A percentile compares a stretch with the other conserved stretches of the same genome.
Evolutionary conservation across 2,113 vertebrate genomes (phyloP).

Genomic region (Callaeas wilsoni): DNA sequence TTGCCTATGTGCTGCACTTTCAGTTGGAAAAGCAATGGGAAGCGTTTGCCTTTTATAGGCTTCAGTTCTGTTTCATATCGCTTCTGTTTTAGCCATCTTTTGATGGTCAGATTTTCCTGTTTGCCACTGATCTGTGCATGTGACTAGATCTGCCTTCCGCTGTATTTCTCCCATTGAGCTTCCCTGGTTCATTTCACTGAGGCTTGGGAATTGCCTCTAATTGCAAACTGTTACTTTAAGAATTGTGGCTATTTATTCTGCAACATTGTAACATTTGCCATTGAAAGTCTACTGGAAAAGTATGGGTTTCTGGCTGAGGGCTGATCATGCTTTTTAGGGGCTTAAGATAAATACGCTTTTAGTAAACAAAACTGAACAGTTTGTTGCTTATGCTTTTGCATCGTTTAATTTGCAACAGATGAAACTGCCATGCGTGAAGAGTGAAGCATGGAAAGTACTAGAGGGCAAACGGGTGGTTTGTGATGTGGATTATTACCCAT

Average conservation of each 20-base stretch:
- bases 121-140: neutral
- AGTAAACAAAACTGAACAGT: slow-evolving; percentile 6
- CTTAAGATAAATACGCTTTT: slow-evolving; percentile 12
- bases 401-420: slow-evolving; percentile 60
- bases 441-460: neutral
- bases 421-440: slow-evolving; percentile 4
- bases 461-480: slow-evolving; percentile 37
- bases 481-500: slow-evolving; percentile 39
- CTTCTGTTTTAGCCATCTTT: neutral
- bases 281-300: neutral
- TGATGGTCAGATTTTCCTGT: neutral
- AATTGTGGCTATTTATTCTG: neutral
- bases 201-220: neutral
- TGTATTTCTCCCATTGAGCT: neutral
- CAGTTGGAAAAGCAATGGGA: neutral
- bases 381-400: slow-evolving; percentile 1
- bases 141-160: neutral
- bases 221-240: neutral
- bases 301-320: neutral
- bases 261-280: neutral
- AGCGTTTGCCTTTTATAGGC: neutral
- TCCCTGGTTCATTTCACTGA: neutral
- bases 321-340: neutral
- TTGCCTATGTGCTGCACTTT: neutral
- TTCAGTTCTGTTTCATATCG: neutral